Evolutionary conservation across 2,888 invertebrate species (phyloP), one percentile per base, ranked within the genome.

Genomic region (Trachelus stipa): DNA sequence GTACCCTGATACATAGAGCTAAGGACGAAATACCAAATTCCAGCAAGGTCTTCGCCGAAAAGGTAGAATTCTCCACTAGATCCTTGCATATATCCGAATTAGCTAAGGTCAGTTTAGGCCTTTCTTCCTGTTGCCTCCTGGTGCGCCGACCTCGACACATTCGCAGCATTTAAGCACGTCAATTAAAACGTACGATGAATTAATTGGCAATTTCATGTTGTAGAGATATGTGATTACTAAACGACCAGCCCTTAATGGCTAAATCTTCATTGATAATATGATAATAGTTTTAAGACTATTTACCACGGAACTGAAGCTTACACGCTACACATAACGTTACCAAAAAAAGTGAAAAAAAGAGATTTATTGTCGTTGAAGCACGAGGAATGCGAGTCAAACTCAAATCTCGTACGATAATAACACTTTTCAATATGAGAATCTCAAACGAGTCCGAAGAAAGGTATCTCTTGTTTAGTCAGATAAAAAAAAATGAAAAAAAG

Each of bases 1-100:
- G 98, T 23, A 96, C 97, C 0, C 93, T 99, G 56, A 95, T 99
- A 80, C 98, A 98, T 92, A 93, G 96, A 81, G 95, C 96, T 73
- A 94, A 96, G 80, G 95, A 95, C 82, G 97, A 97, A 92, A 96
- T 97, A 87, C 96, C 97, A 12, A 92, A 94, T 82, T 96, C 97
- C 6, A 95, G 95, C 90, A 96, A 96, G 93, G 95, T 97, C 76
- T 96, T 98, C 88, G 95, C 96, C 83, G 96, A 97, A 86, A 96
- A 96, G 92, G 95, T 97, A 71, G 96, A 96, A 90, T 96, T 96
- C 90, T 94, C 96, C 34, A 94, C 96, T 84, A 94, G 97, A 89
- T 95, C 96, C 9, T 93, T 97, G 78, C 94, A 95, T 85, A 95
- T 97, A 88, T 95, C 96, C 2, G 96, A 98, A 91, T 92, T 98